phyloP scores from a whole-genome alignment of 2,113 vertebrate genomes.

The Poecile atricapillus region DNA sequence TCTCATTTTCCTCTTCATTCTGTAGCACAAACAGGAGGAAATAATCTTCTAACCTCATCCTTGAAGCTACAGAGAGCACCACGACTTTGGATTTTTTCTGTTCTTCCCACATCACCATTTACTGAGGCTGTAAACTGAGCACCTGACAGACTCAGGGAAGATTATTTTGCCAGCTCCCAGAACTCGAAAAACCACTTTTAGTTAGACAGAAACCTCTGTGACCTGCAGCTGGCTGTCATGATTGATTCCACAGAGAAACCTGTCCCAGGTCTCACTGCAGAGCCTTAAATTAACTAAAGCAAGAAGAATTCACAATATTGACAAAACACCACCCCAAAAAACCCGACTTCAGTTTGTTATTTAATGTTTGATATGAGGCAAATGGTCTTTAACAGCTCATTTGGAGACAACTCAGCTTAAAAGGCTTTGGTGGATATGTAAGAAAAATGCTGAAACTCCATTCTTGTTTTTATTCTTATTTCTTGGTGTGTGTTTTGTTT shows the following conservation, averaged over 20 bases:
- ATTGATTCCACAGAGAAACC: background rate
- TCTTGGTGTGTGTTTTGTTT: background rate
- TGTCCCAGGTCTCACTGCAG: background rate
- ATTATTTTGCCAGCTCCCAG: background rate
- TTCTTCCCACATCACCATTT: background rate
- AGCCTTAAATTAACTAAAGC: background rate
- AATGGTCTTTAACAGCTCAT: background rate
- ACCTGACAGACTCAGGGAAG: background rate
- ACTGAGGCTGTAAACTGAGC: background rate
- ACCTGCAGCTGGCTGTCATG: background rate
- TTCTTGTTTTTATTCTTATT: background rate
- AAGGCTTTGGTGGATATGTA: background rate
- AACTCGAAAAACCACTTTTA: background rate
- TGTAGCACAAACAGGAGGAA: background rate
- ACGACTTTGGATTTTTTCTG: background rate
- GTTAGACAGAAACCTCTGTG: background rate
- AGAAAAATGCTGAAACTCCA: background rate
- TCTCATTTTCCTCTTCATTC: background rate
- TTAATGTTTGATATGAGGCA: background rate
- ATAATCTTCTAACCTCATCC: background rate
- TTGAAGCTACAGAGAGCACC: background rate
- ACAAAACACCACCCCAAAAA: background rate
- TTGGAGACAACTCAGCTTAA: background rate
- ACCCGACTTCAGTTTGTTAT: background rate
- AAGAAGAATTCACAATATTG: background rate